Base-by-base conservation (phyloP, 2,888 invertebrate genomes). In the Cacoxenus indagator region DNA sequence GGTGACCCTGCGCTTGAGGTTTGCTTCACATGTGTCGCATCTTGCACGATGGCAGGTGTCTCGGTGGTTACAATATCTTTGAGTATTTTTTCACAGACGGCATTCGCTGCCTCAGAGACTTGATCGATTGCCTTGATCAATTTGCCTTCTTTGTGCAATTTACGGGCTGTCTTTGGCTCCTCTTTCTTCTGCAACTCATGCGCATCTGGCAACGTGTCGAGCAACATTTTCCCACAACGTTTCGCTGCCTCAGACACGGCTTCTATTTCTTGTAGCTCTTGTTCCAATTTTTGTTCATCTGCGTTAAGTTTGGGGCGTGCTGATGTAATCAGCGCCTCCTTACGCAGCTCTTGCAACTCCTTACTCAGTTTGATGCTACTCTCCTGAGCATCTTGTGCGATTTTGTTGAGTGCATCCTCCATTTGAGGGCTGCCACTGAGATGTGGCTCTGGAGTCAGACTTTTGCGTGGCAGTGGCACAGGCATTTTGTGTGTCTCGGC, bases 311-410 rank as follows among this genome's bases (percentile, higher is more conserved):
- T 86, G 3, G 86, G 83, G 0, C 83, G 75, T 0, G 85, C 80
- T 0, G 84, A 76, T 1, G 84, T 85, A 0, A 86, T 84, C 4
- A 86, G 64, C 0, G 87, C 86, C 71, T 87, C 88, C 66, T 85
- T 86, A 46, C 88, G 81, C 3, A 92, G 82, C 83, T 92, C 91
- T 54, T 91, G 90, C 82, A 93, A 87, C 72, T 93, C 93, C 73
- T 91, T 90, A n/a, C 91, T 91, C 78, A 92, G 85, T 77, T 92
- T 91, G 74, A 92, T 92, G 82, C 93, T 93, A 55, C 93, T 93
- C 82, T 93, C 93, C 88, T 92, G 91, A 14, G 94, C 93, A 90
- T 94, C 94, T 82, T 91, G 91, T 11, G 93, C 93, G 70, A 94
- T 90, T 84, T 92, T 92, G 78, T 92, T 92, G 64, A 94, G 88